Conservation (phyloP, 2,797 vertebrate genomes). For the Agapornis canus region DNA sequence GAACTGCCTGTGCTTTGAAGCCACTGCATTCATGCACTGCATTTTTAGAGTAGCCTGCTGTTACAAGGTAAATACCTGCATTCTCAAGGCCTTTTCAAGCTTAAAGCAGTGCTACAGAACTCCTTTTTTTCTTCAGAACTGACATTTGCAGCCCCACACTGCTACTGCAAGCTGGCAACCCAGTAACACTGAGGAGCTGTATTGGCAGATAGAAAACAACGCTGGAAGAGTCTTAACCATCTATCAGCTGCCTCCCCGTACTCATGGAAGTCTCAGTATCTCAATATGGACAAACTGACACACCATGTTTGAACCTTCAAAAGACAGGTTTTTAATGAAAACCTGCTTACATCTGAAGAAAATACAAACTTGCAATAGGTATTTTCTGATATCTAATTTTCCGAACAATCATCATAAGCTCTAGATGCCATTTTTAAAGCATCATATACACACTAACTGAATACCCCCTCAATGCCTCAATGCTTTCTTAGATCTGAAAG, state of each 20-base stretch:
- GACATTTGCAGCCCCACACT: background rate
- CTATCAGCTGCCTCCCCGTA: background rate
- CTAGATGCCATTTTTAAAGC: background rate
- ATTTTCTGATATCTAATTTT: background rate
- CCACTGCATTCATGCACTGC: background rate
- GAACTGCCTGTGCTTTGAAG: background rate
- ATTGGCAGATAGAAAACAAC: background rate
- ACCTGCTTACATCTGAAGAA: background rate
- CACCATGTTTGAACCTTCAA: background rate
- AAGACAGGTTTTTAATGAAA: background rate
- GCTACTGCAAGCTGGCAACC: background rate
- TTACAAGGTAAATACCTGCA: background rate
- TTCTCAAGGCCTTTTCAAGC: background rate
- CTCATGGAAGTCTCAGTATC: background rate
- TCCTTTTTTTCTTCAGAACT: background rate
- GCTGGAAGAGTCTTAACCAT: background rate
- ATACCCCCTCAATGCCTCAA: background rate
- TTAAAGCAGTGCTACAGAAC: background rate
- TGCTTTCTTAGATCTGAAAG: background rate
- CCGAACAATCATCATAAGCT: background rate
- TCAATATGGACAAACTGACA: background rate
- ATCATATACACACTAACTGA: background rate
- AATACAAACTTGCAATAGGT: background rate
- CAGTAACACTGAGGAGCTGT: background rate
- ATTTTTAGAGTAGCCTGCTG: background rate